Percentiles rank a stretch among this genome's conserved stretches.
Evolutionary conservation across 2,888 invertebrate species (phyloP).

Genomic region (Opisthograptis luteolata): DNA sequence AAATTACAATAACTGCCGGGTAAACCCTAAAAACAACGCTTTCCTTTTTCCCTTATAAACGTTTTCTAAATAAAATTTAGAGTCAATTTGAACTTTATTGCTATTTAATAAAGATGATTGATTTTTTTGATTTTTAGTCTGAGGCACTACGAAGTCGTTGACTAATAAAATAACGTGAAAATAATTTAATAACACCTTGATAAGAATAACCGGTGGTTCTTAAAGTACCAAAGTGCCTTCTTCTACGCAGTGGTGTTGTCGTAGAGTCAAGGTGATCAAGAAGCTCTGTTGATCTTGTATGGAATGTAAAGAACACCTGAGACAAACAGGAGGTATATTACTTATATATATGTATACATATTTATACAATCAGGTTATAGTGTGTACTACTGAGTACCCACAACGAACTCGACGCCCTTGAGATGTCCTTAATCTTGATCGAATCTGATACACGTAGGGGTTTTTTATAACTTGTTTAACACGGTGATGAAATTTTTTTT

Average conservation of each 20-base stretch:
- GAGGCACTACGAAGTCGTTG: too few species aligned
- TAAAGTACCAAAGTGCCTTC: neutral
- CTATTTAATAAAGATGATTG: too few species aligned
- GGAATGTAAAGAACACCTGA: slow-evolving; percentile 23
- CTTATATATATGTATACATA: too few species aligned
- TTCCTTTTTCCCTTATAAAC: too few species aligned
- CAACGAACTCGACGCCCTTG: slow-evolving; percentile 14
- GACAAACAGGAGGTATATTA: slow-evolving; percentile 3
- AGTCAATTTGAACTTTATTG: too few species aligned
- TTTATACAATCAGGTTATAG: slow-evolving; percentile 12
- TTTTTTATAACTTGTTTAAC: slow-evolving; percentile 6
- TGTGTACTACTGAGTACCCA: too few species aligned
- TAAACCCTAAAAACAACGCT: too few species aligned
- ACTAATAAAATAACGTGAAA: too few species aligned
- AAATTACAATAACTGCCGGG: too few species aligned
- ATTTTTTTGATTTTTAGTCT: too few species aligned
- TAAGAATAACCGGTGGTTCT: neutral
- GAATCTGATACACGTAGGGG: slow-evolving; percentile 1
- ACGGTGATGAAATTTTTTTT: too few species aligned
- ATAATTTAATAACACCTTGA: neutral
- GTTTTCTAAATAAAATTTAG: too few species aligned
- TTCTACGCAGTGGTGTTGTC: slow-evolving; percentile 11
- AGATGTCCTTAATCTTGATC: slow-evolving; percentile 12
- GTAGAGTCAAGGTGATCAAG: slow-evolving; percentile 28
- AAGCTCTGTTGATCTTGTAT: slow-evolving; percentile 24